Conservation (phyloP, 1,140 invertebrate genomes). For the Acromyrmex heyeri region DNA sequence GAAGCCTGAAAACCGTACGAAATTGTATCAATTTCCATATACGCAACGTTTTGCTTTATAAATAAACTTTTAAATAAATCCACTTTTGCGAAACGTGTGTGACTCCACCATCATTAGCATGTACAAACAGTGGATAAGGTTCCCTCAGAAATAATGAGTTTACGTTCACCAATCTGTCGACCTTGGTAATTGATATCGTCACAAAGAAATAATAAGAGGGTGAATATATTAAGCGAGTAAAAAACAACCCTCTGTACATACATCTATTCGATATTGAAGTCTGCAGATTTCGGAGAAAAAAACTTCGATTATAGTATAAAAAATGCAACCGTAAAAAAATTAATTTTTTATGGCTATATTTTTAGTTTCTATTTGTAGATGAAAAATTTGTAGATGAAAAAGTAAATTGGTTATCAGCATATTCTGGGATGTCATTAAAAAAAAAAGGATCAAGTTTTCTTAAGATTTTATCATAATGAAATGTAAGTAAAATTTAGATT, state of each 20-base stretch:
- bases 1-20: not conserved
- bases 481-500: not conserved
- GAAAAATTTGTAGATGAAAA: no score
- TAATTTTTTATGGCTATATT: not conserved
- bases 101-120: conserved; percentile 23
- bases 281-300: not conserved
- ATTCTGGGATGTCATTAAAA: not conserved
- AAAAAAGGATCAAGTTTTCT: not conserved
- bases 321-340: not conserved
- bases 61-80: not conserved
- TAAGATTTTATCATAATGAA: not conserved
- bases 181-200: conserved; percentile 40
- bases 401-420: not conserved
- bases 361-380: not conserved
- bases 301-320: not conserved
- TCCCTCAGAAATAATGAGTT: conserved; percentile 21
- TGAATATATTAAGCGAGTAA: not conserved
- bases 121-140: conserved; percentile 36
- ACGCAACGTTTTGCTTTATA: conserved; percentile 14
- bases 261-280: not conserved
- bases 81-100: not conserved
- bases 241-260: not conserved
- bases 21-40: conserved; percentile 38
- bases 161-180: not conserved
- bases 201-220: not conserved